Evolutionary conservation across 2,888 invertebrate genomes (phyloP).

Genomic region (Drosophila yooni): DNA sequence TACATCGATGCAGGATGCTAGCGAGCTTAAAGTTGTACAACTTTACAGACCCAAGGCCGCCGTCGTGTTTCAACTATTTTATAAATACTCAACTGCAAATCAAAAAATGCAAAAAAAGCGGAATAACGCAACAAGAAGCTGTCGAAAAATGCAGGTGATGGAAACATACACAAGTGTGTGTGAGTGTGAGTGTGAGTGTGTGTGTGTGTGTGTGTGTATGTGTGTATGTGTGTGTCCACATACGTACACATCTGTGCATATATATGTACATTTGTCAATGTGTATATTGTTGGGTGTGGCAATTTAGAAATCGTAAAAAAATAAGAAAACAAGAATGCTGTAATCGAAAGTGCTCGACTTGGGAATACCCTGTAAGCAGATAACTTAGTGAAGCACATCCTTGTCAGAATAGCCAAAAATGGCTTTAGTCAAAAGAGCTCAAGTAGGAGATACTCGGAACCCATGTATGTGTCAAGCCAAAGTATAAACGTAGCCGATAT

Average conservation of each 20-base stretch:
- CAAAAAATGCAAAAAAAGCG: not conserved
- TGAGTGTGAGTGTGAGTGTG: not conserved
- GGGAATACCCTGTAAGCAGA: not conserved
- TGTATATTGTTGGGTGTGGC: not conserved
- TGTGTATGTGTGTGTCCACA: not conserved
- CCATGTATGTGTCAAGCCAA: not conserved
- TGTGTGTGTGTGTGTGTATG: not conserved
- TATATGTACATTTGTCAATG: not conserved
- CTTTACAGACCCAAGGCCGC: slow-evolving; percentile 40
- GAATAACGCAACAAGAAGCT: not conserved
- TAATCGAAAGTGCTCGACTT: not conserved
- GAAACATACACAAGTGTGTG: not conserved
- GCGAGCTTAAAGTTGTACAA: slow-evolving; percentile 7
- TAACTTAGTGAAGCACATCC: not conserved
- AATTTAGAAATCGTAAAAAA: not conserved
- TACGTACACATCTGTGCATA: not conserved
- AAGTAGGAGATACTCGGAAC: not conserved
- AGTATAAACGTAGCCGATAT: not conserved
- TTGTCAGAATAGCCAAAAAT: not conserved
- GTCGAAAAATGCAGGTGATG: not conserved
- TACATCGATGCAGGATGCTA: slow-evolving; percentile 51
- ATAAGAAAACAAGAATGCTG: not conserved
- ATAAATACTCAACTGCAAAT: not conserved
- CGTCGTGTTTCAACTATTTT: slow-evolving; percentile 17
- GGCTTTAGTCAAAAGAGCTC: not conserved